Conservation (phyloP, 2,888 invertebrate genomes). For the Cosmia pyralina region DNA sequence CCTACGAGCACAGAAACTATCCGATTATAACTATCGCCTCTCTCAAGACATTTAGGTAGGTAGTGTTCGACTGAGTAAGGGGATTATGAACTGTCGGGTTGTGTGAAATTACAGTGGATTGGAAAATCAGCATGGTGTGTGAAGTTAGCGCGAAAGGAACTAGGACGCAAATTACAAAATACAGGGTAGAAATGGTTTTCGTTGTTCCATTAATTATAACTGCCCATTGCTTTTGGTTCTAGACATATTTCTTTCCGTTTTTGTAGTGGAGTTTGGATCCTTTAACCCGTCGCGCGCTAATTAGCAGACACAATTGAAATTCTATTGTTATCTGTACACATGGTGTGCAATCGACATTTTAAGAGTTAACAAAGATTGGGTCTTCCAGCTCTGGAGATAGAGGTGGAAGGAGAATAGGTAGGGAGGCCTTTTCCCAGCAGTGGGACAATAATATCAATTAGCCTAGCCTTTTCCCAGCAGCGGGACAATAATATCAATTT, state of each 20-base stretch:
- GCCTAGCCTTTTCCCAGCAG: too few relatives aligned
- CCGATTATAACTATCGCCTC: neutral
- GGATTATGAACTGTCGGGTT: neutral
- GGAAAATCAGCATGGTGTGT: neutral
- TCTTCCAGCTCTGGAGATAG: neutral
- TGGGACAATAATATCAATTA: too few relatives aligned
- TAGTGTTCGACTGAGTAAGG: neutral
- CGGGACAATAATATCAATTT: neutral
- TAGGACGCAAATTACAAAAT: neutral
- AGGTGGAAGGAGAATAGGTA: neutral
- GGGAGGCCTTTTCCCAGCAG: neutral
- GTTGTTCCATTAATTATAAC: neutral
- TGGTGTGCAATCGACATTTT: too few relatives aligned
- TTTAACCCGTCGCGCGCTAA: too few relatives aligned
- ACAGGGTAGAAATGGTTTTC: neutral
- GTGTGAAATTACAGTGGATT: neutral
- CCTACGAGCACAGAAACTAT: conserved; percentile 1
- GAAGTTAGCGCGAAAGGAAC: neutral
- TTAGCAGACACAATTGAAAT: too few relatives aligned
- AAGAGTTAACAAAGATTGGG: neutral
- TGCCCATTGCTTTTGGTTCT: neutral
- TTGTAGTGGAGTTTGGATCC: neutral
- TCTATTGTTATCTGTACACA: too few relatives aligned
- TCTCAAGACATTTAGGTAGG: neutral
- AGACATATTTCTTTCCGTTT: neutral